Base-by-base conservation (phyloP, 2,113 vertebrate genomes). In the Crotalus horridus region DNA sequence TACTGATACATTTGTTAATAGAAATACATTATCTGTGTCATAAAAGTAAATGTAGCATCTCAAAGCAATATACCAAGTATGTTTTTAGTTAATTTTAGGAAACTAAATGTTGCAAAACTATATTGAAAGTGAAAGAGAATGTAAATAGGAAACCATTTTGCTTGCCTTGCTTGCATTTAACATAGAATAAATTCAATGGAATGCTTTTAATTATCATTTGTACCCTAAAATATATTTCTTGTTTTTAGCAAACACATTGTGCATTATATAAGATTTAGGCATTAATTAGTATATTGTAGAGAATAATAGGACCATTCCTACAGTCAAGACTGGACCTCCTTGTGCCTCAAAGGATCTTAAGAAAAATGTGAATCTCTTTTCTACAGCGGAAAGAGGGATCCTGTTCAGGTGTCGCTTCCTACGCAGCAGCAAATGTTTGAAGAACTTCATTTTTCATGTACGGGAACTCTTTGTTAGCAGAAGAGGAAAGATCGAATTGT, bases 41-140 rank as follows among this genome's bases (percentile, higher is more conserved):
- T 98, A 97, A 98, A 98, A 97, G 96, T 95, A 97, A 98, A 97
- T 97, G 97, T 95, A 97, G 96, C 95, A 93, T 96, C 97, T 93
- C 96, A 96, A 96, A 95, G 95, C 94, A 95, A 94, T 97, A 95
- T 51, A 96, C 93, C 88, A 93, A 96, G 94, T 94, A 95, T 96
- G 94, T 94, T 93, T 92, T 92, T 93, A 96, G 95, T 95, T 95
- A 95, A 53, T 94, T 97, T 97, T 95, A 96, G 93, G 93, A 97
- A 97, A 96, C 93, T 95, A 96, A 97, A 97, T 89, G 21, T 94
- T 94, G 89, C 94, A 95, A 96, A 33, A 87, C 94, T 95, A 85
- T 96, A 93, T 91, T 93, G 21, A 89, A 94, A 87, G 87, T 95
- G 94, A 87, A 85, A 94, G 56, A 85, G 23, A 85, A 24, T 90